Conservation (phyloP, 2,888 invertebrate genomes). For the Nomada fabriciana region DNA sequence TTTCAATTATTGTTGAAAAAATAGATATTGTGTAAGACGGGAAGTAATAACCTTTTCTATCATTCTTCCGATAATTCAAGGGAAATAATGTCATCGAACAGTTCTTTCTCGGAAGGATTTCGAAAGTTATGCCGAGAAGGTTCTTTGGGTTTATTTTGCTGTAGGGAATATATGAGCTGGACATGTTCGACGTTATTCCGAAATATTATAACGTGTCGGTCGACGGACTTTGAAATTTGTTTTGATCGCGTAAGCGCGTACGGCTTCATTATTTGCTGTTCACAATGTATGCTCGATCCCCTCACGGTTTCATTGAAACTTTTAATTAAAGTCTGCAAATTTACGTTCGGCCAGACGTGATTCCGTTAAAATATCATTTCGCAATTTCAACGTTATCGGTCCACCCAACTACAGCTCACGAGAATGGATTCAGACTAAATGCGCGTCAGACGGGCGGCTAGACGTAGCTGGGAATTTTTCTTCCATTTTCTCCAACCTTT, state of each 20-base stretch:
- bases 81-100: neutral
- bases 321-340: conserved; percentile 77
- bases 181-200: conserved; percentile 42
- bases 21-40: neutral
- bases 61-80: neutral
- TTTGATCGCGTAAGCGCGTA: conserved; percentile 60
- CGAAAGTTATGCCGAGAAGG: neutral
- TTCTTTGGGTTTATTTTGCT: conserved; percentile 1
- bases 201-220: conserved; percentile 46
- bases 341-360: conserved; percentile 72
- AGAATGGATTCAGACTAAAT: conserved; percentile 68
- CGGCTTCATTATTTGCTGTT: conserved; percentile 67
- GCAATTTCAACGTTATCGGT: conserved; percentile 70
- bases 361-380: conserved; percentile 76
- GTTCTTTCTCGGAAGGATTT: conserved; percentile 20
- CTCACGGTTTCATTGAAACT: conserved; percentile 67
- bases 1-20: neutral
- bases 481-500: conserved; percentile 2
- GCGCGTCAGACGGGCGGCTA: conserved; percentile 37
- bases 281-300: conserved; percentile 61
- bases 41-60: neutral
- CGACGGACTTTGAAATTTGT: conserved; percentile 63
- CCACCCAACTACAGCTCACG: conserved; percentile 28
- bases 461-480: conserved; percentile 38
- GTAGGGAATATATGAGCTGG: neutral